Base-by-base conservation (phyloP, 2,797 vertebrate genomes). In the Alca torda region DNA sequence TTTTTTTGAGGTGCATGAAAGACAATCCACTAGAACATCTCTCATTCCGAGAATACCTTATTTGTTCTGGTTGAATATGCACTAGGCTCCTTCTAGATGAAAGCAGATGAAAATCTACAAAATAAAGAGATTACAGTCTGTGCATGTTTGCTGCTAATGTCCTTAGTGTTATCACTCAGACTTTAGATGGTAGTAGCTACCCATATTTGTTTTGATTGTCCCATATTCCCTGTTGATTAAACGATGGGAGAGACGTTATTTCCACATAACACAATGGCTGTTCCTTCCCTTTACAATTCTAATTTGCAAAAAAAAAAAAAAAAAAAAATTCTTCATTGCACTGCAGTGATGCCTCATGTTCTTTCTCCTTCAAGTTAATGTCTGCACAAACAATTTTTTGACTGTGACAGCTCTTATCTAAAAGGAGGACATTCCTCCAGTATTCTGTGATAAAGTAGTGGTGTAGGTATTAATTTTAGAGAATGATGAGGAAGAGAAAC, bases 141-240 rank as follows among this genome's bases (percentile, higher is more conserved):
- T 94, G 73, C 21, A 10, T 69, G 76, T 84, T 94, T 60, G 25
- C 79, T 89, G 51, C 46, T 84, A 63, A 93, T 53, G 74, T 81
- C 59, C 74, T 79, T 96, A 79, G 69, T 93, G 73, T 33, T 65
- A 39, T 25, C 15, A 50, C 37, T 93, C 54, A 86, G 70, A 21
- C 77, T 90, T 86, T 3, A 79, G 89, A 90, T 79, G 59, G 33
- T 83, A 60, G 70, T 48, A 88, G 73, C 54, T 92, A 13, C 79
- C 72, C 54, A 7, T 81, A 86, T 60, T 92, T 89, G 73, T 53
- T 93, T 68, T 87, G 70, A 82, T 94, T 94, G 63, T 60, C 30
- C n/a, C 26, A 8, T 88, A n/a, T 89, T 90, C 76, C 57, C 65
- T 51, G 45, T 90, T 95, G 74, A 45, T 90, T 90, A 86, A 91